Evolutionary conservation across 2,113 vertebrate genomes (phyloP).

Genomic region (Chloropsis hardwickii): DNA sequence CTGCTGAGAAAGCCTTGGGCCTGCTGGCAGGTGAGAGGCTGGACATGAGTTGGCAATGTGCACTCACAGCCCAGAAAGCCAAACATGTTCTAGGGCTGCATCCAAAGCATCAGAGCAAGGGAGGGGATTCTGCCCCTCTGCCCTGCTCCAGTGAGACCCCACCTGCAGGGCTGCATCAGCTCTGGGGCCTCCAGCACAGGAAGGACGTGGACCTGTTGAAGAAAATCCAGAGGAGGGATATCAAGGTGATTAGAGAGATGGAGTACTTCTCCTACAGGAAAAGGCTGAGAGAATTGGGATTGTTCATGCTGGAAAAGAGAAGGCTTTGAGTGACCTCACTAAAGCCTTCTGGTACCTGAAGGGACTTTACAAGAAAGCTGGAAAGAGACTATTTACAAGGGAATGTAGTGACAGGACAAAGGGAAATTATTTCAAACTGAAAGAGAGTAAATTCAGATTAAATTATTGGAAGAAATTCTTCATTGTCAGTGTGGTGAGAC

Average conservation of each 20-base stretch:
- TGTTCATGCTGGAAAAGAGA: neutral
- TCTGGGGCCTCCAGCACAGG: neutral
- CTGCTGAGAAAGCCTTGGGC: neutral
- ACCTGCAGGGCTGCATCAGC: neutral
- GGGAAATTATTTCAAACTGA: neutral
- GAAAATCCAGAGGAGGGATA: fast-evolving
- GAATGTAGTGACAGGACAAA: neutral
- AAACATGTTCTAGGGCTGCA: fast-evolving
- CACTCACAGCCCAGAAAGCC: neutral
- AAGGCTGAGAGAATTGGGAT: neutral
- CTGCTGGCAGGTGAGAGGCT: neutral
- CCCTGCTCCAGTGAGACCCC: neutral
- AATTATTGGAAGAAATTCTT: neutral
- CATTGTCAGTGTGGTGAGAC: neutral
- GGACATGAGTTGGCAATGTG: neutral
- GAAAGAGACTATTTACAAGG: neutral
- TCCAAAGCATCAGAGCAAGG: fast-evolving
- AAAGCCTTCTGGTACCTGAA: neutral
- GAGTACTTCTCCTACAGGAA: neutral
- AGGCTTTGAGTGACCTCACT: neutral
- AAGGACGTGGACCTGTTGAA: neutral
- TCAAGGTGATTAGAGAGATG: neutral
- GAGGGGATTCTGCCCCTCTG: neutral
- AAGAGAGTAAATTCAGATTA: neutral
- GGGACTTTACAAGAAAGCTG: neutral